Conservation (phyloP, 1,140 invertebrate species). For the Apis dorsata region DNA sequence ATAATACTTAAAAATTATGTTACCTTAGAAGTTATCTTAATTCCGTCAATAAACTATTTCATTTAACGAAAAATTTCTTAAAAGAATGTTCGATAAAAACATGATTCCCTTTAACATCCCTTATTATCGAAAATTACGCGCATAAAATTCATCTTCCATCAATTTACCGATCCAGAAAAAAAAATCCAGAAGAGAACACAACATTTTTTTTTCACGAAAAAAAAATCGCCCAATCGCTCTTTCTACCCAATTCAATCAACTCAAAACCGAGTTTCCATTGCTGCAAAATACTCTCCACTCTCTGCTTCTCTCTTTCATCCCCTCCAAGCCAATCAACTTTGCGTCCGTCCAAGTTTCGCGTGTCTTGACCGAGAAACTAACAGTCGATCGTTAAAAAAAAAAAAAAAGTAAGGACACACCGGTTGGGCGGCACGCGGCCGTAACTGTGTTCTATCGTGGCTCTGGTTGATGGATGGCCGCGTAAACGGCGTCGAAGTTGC, state of each 20-base stretch:
- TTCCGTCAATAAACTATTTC: too few relatives aligned
- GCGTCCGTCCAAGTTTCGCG: neutral
- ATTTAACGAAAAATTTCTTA: too few relatives aligned
- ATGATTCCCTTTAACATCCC: neutral
- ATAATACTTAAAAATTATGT: too few relatives aligned
- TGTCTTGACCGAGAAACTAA: slow-evolving; percentile 11
- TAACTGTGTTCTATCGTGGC: slow-evolving; percentile 20
- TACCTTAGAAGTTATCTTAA: too few relatives aligned
- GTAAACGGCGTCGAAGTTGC: slow-evolving; percentile 50
- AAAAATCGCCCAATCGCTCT: slow-evolving; percentile 13
- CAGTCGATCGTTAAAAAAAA: neutral
- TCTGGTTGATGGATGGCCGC: slow-evolving; percentile 46
- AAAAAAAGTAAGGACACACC: neutral
- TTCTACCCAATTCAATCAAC: slow-evolving; percentile 14
- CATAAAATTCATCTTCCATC: neutral
- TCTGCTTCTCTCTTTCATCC: neutral
- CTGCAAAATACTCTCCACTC: slow-evolving; percentile 7
- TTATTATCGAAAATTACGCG: neutral
- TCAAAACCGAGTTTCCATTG: neutral
- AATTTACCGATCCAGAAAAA: neutral
- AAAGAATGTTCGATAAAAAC: neutral
- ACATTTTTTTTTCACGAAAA: neutral
- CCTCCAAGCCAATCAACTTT: neutral
- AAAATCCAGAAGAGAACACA: neutral
- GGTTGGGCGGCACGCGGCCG: slow-evolving; percentile 6